Conservation (phyloP, 2,113 vertebrate species). For the Labeo rohita region DNA sequence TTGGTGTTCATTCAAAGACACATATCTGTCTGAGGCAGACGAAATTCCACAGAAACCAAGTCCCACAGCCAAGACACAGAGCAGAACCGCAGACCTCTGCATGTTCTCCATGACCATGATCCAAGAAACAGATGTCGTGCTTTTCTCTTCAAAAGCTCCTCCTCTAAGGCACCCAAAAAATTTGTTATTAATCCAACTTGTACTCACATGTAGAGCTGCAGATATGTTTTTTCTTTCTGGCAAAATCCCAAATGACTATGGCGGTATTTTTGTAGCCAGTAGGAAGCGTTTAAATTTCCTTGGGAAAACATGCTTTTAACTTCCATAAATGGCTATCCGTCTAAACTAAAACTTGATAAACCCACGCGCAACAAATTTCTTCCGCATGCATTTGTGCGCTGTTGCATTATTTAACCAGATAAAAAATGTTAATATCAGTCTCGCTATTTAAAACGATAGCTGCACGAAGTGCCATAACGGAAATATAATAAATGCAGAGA, state of each 20-base stretch:
- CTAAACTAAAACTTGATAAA: not conserved
- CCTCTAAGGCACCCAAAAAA: not conserved
- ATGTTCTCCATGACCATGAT: constrained; percentile 60
- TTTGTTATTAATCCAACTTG: constrained; percentile 1
- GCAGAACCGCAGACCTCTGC: constrained; percentile 54
- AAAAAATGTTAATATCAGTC: not conserved
- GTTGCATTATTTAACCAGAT: not conserved
- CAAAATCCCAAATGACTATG: not conserved
- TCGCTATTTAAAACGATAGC: not conserved
- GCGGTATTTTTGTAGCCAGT: not conserved
- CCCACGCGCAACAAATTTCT: not conserved
- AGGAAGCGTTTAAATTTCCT: not conserved
- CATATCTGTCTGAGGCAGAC: constrained; percentile 52
- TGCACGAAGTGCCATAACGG: no score
- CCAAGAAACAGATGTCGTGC: constrained; percentile 60
- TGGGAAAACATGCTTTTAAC: not conserved
- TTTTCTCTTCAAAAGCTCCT: constrained; percentile 6
- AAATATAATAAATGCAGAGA: not conserved
- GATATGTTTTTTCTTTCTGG: not conserved
- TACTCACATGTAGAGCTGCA: not conserved
- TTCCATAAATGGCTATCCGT: not conserved
- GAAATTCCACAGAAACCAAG: constrained; percentile 54
- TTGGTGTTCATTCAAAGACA: constrained; percentile 27
- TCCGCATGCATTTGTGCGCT: not conserved
- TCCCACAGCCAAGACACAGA: constrained; percentile 54